These are phyloP conservation scores for Agapostemon virescens DNA, from an alignment of 2,888 invertebrate species.

Conservation along the genomic window DNA sequence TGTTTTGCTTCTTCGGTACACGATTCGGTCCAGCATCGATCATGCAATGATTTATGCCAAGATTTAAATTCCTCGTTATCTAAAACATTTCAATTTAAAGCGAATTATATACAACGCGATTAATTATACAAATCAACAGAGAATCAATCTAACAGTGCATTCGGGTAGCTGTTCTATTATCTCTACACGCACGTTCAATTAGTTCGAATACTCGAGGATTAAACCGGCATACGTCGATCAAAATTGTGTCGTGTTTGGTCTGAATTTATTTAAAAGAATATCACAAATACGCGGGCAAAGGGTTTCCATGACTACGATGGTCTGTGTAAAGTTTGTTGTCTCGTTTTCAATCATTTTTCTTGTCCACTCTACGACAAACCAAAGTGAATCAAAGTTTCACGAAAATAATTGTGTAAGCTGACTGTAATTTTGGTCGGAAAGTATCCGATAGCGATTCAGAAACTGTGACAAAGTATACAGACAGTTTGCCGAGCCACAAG, in stretches of 20 bases:
- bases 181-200: background rate
- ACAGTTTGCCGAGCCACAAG: background rate
- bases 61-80: background rate
- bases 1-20: background rate
- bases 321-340: no score
- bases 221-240: background rate
- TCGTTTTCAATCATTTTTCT: no score
- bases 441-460: background rate
- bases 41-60: no score
- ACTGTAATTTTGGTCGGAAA: background rate
- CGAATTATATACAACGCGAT: background rate
- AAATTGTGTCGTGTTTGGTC: background rate
- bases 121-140: background rate
- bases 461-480: conserved; percentile 10
- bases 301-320: no score
- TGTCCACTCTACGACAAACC: background rate
- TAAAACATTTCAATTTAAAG: background rate
- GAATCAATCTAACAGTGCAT: background rate
- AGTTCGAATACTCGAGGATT: background rate
- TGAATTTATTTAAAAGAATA: background rate
- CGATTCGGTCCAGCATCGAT: background rate
- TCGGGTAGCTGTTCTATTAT: background rate
- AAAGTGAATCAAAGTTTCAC: background rate
- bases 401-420: background rate
- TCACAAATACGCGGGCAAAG: background rate